phyloP scores from a whole-genome alignment of 2,113 vertebrate genomes.

The Rhabdornis inornatus region DNA sequence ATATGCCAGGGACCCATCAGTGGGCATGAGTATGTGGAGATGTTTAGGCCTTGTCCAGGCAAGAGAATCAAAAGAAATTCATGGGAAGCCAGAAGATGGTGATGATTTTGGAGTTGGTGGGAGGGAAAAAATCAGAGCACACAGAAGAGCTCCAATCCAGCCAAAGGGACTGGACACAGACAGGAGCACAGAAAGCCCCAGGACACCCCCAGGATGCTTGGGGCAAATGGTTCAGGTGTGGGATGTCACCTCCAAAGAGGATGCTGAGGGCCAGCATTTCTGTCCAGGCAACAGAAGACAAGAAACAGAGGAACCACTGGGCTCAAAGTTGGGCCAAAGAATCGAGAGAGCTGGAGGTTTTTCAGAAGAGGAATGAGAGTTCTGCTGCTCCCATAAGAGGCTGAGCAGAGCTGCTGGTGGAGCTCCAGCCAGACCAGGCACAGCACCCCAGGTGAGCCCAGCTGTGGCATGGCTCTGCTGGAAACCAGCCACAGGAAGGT shows the following conservation, averaged over 20 bases:
- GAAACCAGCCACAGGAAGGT: not conserved
- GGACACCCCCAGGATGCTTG: not conserved
- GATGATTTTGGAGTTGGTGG: not conserved
- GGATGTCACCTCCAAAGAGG: not conserved
- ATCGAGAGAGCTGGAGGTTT: not conserved
- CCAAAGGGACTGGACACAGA: not conserved
- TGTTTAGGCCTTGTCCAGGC: not conserved
- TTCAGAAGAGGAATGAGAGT: not conserved
- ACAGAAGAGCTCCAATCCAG: not conserved
- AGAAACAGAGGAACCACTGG: not conserved
- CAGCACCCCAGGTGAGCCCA: not conserved
- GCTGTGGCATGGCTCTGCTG: not conserved
- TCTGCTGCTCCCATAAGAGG: not conserved
- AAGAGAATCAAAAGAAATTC: not conserved
- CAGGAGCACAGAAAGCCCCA: not conserved
- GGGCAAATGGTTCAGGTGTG: not conserved
- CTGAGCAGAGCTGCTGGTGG: not conserved
- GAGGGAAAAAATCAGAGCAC: not conserved
- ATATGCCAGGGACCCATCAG: not conserved
- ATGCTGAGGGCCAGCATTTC: accelerated
- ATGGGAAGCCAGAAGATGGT: not conserved
- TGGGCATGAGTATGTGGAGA: not conserved
- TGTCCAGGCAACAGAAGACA: not conserved
- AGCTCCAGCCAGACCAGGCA: accelerated
- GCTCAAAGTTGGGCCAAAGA: not conserved